Percentiles rank a stretch among this genome's conserved stretches.
Conservation (phyloP, 2,888 invertebrate species). For the Diplazon laetatorius region DNA sequence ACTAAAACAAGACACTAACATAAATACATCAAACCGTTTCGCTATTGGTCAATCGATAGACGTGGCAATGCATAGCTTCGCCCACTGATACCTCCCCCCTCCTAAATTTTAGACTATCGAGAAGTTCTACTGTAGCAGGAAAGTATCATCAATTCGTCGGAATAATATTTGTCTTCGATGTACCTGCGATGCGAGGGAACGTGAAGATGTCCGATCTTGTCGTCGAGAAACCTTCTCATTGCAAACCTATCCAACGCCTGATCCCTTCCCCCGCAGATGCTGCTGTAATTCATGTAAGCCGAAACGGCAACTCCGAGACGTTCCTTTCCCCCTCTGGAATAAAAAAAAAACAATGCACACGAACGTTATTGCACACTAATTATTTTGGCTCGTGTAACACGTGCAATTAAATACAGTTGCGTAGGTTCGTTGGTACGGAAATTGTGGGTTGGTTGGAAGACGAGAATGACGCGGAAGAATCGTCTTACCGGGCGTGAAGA, state of each 20-base stretch:
- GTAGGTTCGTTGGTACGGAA: conserved; percentile 36
- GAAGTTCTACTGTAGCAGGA: too few relatives aligned
- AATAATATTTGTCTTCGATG: background rate
- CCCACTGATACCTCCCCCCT: too few relatives aligned
- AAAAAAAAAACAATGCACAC: too few relatives aligned
- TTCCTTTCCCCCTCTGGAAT: conserved; percentile 91
- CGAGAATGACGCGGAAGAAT: background rate
- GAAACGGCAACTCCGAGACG: conserved; percentile 94
- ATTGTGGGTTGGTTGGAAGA: conserved; percentile 32
- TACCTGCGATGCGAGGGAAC: conserved; percentile 91
- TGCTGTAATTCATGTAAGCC: conserved; percentile 97
- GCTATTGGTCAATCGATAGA: too few relatives aligned
- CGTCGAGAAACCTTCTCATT: conserved; percentile 95
- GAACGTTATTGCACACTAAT: conserved; percentile 33
- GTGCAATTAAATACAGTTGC: conserved; percentile 45
- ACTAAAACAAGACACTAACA: too few relatives aligned
- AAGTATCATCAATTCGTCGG: background rate
- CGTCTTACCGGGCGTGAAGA: conserved; percentile 90
- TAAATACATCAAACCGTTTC: too few relatives aligned
- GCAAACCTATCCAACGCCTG: conserved; percentile 96
- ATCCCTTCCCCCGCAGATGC: conserved; percentile 91
- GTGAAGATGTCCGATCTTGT: conserved; percentile 88
- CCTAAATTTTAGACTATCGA: too few relatives aligned
- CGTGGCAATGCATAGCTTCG: too few relatives aligned
- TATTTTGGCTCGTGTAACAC: conserved; percentile 3